These are phyloP conservation scores for Salarias fasciatus DNA, from an alignment of 2,797 vertebrate genomes.

Conservation along the genomic window DNA sequence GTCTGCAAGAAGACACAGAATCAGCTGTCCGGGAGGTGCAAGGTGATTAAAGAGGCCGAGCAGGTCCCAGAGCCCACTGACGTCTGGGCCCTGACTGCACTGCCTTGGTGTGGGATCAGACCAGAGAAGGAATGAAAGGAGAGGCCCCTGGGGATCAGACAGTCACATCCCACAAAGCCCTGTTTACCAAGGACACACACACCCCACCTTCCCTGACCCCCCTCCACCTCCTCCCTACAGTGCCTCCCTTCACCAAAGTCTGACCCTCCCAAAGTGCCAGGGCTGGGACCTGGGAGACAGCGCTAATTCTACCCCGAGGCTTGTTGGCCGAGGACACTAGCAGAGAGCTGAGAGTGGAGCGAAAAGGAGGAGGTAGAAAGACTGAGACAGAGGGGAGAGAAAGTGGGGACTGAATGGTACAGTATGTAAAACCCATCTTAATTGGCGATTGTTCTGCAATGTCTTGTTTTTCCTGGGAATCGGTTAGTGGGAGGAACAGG, in stretches of 20 bases:
- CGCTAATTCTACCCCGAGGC: constrained; percentile 78
- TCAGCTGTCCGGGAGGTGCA: constrained; percentile 4
- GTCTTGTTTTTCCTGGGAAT: constrained; percentile 83
- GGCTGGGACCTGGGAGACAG: constrained; percentile 81
- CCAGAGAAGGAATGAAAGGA: constrained; percentile 60
- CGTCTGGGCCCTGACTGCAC: constrained; percentile 49
- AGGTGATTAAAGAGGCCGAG: constrained; percentile 48
- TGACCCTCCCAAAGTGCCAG: constrained; percentile 72
- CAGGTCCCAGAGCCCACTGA: constrained; percentile 49
- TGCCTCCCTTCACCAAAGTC: constrained; percentile 57
- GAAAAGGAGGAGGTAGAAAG: constrained; percentile 41
- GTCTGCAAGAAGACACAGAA: constrained; percentile 18
- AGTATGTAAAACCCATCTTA: constrained; percentile 81
- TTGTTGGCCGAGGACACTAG: constrained; percentile 72
- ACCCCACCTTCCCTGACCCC: too few relatives aligned
- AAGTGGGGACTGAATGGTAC: constrained; percentile 71
- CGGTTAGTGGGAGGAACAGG: constrained; percentile 41
- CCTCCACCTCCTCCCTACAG: constrained; percentile 29
- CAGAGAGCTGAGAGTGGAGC: constrained; percentile 59
- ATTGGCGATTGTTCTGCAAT: constrained; percentile 82
- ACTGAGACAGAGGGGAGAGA: constrained; percentile 50
- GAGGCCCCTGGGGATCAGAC: constrained; percentile 78
- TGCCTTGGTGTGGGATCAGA: constrained; percentile 61
- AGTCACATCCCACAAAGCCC: constrained; percentile 82
- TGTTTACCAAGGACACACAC: constrained; percentile 83